Base-by-base conservation (phyloP, 2,113 vertebrate genomes). In the Hemibagrus wyckioides region DNA sequence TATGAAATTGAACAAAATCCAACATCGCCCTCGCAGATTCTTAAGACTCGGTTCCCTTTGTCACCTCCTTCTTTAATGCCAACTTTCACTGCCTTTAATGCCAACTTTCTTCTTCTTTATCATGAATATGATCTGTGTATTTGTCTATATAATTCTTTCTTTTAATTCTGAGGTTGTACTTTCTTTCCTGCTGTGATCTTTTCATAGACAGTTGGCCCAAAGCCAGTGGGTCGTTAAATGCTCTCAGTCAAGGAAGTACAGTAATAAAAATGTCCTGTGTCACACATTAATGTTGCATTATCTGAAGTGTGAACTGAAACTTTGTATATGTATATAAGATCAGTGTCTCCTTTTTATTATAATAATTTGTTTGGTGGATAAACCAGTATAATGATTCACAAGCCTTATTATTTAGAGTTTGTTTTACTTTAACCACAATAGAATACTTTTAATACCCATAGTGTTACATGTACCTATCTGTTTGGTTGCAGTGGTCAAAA, bases 71-170 rank as follows among this genome's bases (percentile, higher is more conserved):
- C 73, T 48, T 30, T 77, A 77, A 77, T 77, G 75, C 28, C 44
- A 19, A n/a, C 44, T 50, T 50, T n/a, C 44, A 52, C 1, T 77
- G 28, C 30, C 23, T 84, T 52, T 14, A 6, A n/a, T n/a, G n/a
- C n/a, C n/a, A n/a, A 33, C 4, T 15, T 39, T 17, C 44, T 48
- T 48, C 6, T 48, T 11, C 21, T 79, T 85, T 65, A 23, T 17
- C 25, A 69, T 85, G 54, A 77, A 77, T 85, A 44, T n/a, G 59
- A 36, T 80, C 21, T 28, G 36, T 80, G 85, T 80, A 36, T 80
- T 30, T n/a, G 39, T 52, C 17, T 41, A 80, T 63, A 79, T 61
- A 33, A 28, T 52, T 25, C 63, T 4, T 28, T 6, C 19, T 52
- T 77, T 61, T 59, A 44, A 44, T 33, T 17, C 54, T 28, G 25